Percentiles rank a stretch among this genome's conserved stretches.
phyloP scores from a whole-genome alignment of 2,888 invertebrate genomes.

The Agrilus mali region DNA sequence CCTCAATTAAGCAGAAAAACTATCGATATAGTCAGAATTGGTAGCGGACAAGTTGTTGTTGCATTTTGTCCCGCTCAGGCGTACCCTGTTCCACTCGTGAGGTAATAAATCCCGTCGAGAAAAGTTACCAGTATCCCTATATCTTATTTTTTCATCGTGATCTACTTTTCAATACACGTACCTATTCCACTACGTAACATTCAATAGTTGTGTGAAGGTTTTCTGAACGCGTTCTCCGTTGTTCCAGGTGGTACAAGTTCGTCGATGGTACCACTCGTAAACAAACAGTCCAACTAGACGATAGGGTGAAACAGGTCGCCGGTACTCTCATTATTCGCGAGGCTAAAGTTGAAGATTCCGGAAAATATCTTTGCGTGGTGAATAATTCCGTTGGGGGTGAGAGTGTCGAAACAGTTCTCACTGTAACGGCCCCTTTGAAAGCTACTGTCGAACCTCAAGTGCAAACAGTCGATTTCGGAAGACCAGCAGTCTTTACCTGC shows the following conservation, averaged over 20 bases:
- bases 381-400: conserved; percentile 92
- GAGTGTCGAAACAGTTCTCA: conserved; percentile 83
- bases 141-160: not conserved
- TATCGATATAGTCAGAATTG: conserved; percentile 35
- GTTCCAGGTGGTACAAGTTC: conserved; percentile 90
- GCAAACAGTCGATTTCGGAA: conserved; percentile 88
- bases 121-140: not conserved
- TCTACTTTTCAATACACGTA: too few relatives aligned
- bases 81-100: conserved; percentile 60
- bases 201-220: not conserved
- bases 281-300: conserved; percentile 80
- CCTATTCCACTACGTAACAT: too few relatives aligned
- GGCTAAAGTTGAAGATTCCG: conserved; percentile 84
- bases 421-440: conserved; percentile 82
- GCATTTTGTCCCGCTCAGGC: conserved; percentile 63
- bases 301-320: conserved; percentile 83
- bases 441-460: conserved; percentile 76
- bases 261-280: conserved; percentile 76
- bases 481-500: conserved; percentile 85
- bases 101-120: conserved; percentile 39
- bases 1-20: conserved; percentile 48
- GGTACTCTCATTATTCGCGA: conserved; percentile 88
- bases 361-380: conserved; percentile 87
- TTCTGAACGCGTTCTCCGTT: conserved; percentile 25
- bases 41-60: conserved; percentile 32